Evolutionary conservation across 2,797 vertebrate genomes (phyloP), one percentile per base, ranked within the genome.

Genomic region (Crocidura indochinensis): DNA sequence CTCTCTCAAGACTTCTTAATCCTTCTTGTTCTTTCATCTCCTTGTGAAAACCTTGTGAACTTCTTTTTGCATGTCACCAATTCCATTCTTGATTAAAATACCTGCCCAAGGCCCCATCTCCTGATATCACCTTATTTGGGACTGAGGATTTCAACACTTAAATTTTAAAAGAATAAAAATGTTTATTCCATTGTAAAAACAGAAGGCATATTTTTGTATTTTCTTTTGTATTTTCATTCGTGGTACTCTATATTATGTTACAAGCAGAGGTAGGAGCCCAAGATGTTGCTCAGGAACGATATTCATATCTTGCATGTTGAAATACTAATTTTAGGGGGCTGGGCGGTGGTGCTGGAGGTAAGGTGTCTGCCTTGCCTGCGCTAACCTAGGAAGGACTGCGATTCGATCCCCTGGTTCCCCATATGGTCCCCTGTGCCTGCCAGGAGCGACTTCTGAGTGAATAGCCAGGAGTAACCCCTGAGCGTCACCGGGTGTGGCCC

Each of bases 211-310:
- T 62, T 68, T 74, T 62, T 47, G n/a, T 46, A 20, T 67, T 79
- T 84, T 64, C 19, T 22, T 67, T 78, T 90, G 38, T 87, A 29
- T 24, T 60, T 6, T 53, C 62, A 9, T 81, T 78, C 90, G n/a
- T 49, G 24, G 17, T 14, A 6, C 19, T 62, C 38, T 49, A 12
- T 8, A 67, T 3, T 11, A 26, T 22, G 79, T 5, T 68, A 64
- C 72, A 62, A 24, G 17, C 20, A 88, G 27, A 38, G 14, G 6
- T 0, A 22, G 24, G 8, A 26, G 10, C 11, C 11, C 26, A 27
- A 19, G 10, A n/a, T 65, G 24, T 65, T 65, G 17, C 56, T 60
- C 56, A 60, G 56, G 19, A 60, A 60, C 20, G 56, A 60, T 19
- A 60, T 60, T 15, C 19, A 60, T 60, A 8, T 5, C 56, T 60